Conservation (phyloP, 2,797 vertebrate genomes). For the Argya squamiceps region DNA sequence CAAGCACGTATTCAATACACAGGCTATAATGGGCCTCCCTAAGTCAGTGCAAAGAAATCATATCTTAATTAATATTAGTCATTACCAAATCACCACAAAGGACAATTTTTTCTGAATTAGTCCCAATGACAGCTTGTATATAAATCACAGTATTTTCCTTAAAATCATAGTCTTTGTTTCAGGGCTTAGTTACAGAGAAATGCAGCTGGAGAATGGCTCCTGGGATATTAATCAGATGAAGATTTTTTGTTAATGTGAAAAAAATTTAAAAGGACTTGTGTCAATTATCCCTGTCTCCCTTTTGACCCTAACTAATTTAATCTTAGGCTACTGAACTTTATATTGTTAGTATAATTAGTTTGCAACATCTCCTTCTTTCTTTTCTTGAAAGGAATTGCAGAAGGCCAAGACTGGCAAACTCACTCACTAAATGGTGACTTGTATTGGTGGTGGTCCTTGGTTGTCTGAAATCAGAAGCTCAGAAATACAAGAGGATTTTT, state of each 20-base stretch:
- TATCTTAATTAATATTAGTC: neutral
- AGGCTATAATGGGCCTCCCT: neutral
- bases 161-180: neutral
- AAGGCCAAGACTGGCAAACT: neutral
- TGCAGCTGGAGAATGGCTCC: neutral
- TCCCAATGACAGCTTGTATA: neutral
- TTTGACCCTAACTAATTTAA: neutral
- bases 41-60: neutral
- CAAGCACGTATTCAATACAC: neutral
- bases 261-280: neutral
- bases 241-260: neutral
- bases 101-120: neutral
- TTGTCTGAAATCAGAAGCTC: conserved; percentile 19
- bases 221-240: neutral
- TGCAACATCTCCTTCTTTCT: neutral
- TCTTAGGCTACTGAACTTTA: neutral
- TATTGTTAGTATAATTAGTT: neutral
- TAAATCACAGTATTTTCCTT: neutral
- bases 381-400: neutral
- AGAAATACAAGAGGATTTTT: conserved; percentile 17
- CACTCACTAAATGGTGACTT: neutral
- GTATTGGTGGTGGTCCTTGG: neutral
- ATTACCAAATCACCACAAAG: neutral
- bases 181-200: neutral
- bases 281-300: neutral